phyloP scores from a whole-genome alignment of 2,888 invertebrate genomes.

The Meiosimyza platycephala region DNA sequence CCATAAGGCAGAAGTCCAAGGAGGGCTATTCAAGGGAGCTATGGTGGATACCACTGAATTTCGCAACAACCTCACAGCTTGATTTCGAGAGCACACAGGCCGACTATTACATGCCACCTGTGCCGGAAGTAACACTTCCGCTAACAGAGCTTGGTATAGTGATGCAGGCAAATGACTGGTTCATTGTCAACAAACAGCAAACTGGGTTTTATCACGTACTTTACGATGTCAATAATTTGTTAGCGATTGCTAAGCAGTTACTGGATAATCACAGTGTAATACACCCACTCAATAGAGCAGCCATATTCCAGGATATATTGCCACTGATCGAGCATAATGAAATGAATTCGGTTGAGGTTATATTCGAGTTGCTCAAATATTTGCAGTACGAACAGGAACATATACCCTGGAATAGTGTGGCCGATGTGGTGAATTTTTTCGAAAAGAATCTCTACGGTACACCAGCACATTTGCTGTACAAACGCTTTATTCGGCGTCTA shows the following conservation, averaged over 20 bases:
- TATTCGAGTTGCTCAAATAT: constrained; percentile 71
- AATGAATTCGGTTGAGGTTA: constrained; percentile 68
- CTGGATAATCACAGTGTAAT: constrained; percentile 75
- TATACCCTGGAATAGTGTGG: constrained; percentile 76
- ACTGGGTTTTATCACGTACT: constrained; percentile 73
- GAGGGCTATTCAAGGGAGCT: constrained; percentile 50
- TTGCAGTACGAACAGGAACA: constrained; percentile 74
- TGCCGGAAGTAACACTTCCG: constrained; percentile 51
- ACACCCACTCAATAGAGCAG: constrained; percentile 82
- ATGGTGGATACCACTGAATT: constrained; percentile 65
- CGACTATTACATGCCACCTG: constrained; percentile 61
- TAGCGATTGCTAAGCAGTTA: constrained; percentile 73
- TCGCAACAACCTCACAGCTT: constrained; percentile 54
- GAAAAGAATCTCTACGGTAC: constrained; percentile 53
- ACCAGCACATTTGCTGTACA: constrained; percentile 50
- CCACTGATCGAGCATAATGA: constrained; percentile 73
- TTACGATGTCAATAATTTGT: constrained; percentile 77
- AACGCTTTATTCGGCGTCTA: constrained; percentile 54
- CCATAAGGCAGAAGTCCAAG: constrained; percentile 69
- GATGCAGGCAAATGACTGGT: constrained; percentile 58
- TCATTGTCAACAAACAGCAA: constrained; percentile 64
- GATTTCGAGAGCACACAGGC: constrained; percentile 56
- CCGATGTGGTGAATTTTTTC: constrained; percentile 52
- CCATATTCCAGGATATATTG: constrained; percentile 83
- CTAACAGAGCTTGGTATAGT: constrained; percentile 53